Percentiles rank a stretch among this genome's conserved stretches.
Evolutionary conservation across 2,113 vertebrate species (phyloP).

Genomic region (Anolis sagrei): DNA sequence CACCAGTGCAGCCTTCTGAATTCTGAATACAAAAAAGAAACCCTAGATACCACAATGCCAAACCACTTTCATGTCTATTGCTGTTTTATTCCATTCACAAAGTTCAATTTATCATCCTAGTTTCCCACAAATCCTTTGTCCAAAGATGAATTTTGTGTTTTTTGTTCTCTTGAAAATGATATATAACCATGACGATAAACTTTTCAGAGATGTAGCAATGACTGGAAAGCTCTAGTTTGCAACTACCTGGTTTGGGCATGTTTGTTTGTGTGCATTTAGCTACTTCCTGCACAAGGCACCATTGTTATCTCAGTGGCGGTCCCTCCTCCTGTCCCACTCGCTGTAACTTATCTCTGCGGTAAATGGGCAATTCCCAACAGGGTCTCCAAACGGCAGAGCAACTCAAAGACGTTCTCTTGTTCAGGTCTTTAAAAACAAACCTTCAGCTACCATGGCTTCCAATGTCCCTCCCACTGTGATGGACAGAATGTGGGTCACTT

Average conservation of each 20-base stretch:
- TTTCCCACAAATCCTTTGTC: not conserved
- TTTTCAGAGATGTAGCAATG: not conserved
- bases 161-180: not conserved
- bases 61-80: too few species aligned
- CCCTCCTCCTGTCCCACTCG: conserved; percentile 18
- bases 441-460: not conserved
- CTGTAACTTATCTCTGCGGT: conserved; percentile 25
- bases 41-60: not conserved
- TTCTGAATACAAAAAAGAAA: not conserved
- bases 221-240: not conserved
- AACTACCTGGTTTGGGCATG: not conserved
- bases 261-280: not conserved
- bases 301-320: not conserved
- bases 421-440: not conserved
- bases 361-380: not conserved
- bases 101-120: not conserved
- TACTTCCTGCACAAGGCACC: conserved; percentile 36
- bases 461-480: conserved; percentile 32
- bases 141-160: not conserved
- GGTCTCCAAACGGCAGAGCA: not conserved
- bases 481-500: conserved; percentile 40
- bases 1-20: conserved; percentile 54
- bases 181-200: not conserved
- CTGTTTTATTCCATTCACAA: not conserved
- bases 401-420: not conserved